phyloP scores from a whole-genome alignment of 1,140 invertebrate species.

The Eumaeus atala region DNA sequence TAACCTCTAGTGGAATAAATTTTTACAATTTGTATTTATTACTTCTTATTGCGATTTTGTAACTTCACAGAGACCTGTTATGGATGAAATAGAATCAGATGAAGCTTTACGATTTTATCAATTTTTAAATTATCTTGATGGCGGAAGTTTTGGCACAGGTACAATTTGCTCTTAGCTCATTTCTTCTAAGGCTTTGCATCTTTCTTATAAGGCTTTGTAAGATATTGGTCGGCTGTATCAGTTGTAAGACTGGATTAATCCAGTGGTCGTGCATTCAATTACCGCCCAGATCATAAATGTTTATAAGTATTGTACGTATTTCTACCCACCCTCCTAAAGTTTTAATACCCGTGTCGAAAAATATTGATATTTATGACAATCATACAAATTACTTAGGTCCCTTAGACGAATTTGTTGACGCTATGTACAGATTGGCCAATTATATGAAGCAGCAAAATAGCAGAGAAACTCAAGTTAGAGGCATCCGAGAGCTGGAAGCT shows the following conservation, averaged over 20 bases:
- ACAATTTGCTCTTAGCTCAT: background rate
- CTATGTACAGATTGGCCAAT: constrained; percentile 57
- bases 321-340: too few relatives aligned
- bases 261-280: too few relatives aligned
- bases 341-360: too few relatives aligned
- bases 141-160: constrained; percentile 65
- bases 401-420: constrained; percentile 66
- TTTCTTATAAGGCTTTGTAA: too few relatives aligned
- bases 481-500: constrained; percentile 62
- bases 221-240: too few relatives aligned
- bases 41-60: background rate
- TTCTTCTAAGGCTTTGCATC: too few relatives aligned
- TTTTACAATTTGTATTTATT: background rate
- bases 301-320: too few relatives aligned
- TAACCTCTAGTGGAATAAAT: too few relatives aligned
- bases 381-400: constrained; percentile 34
- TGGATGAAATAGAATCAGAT: constrained; percentile 69
- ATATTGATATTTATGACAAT: too few relatives aligned
- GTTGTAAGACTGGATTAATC: too few relatives aligned
- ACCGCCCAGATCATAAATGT: too few relatives aligned
- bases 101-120: constrained; percentile 64
- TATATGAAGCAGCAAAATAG: constrained; percentile 66
- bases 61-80: constrained; percentile 50
- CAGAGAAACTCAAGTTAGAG: constrained; percentile 56
- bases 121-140: constrained; percentile 66